A percentile compares a stretch with the other conserved stretches of the same genome.
Evolutionary conservation across 2,888 invertebrate species (phyloP).

Genomic region (Andrena trimmerana): DNA sequence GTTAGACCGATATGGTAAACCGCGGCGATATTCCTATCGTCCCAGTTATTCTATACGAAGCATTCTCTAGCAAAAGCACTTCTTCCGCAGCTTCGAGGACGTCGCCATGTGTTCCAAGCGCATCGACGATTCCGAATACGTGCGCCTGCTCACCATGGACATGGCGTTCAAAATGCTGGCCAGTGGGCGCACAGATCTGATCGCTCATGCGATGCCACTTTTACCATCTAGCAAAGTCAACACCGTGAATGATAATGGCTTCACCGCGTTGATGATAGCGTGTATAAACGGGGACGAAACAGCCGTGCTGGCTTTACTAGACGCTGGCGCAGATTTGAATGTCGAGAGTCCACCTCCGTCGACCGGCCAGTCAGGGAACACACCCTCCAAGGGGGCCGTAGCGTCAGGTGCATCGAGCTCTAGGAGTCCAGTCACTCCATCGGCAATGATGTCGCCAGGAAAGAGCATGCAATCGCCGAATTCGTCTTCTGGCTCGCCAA

Average conservation of each 20-base stretch:
- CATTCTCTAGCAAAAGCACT: not conserved
- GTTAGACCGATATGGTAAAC: conserved; percentile 90
- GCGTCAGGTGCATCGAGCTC: conserved; percentile 63
- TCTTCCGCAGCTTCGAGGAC: conserved; percentile 86
- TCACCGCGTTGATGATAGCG: conserved; percentile 94
- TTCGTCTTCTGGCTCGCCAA: conserved; percentile 83
- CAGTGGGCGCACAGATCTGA: conserved; percentile 92
- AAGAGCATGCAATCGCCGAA: conserved; percentile 83
- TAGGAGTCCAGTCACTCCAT: conserved; percentile 67
- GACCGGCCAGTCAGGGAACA: conserved; percentile 72
- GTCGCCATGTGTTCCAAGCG: conserved; percentile 85
- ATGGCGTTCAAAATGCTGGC: conserved; percentile 93
- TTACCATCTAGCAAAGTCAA: conserved; percentile 92
- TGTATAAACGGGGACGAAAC: conserved; percentile 92
- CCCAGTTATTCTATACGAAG: not conserved
- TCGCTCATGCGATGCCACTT: conserved; percentile 91
- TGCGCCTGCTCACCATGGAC: conserved; percentile 89
- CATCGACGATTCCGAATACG: conserved; percentile 86
- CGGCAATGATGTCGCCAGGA: conserved; percentile 79
- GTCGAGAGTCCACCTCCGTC: conserved; percentile 90
- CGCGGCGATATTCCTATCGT: not conserved
- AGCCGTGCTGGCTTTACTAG: conserved; percentile 90
- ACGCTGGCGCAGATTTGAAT: conserved; percentile 93
- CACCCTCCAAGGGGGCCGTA: conserved; percentile 72
- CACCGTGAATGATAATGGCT: conserved; percentile 91